Evolutionary conservation across 2,113 vertebrate genomes (phyloP).

Genomic region (Plotosus lineatus): DNA sequence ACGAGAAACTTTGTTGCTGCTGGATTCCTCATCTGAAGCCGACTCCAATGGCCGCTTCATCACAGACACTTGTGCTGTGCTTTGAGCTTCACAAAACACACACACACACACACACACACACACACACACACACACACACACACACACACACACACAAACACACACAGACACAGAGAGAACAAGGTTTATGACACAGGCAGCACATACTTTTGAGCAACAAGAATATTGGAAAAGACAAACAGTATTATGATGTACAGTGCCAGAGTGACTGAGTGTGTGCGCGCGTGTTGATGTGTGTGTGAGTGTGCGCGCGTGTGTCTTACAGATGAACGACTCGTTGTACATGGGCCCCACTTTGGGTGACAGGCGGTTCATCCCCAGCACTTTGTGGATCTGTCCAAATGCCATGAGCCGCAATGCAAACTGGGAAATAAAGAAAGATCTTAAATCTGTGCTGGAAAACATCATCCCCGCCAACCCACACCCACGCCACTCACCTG

Average conservation of each 20-base stretch:
- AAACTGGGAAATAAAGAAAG: conserved; percentile 70
- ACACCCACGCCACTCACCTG: background rate
- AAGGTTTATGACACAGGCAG: background rate
- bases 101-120: background rate
- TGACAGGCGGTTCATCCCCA: conserved; percentile 89
- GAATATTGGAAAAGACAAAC: background rate
- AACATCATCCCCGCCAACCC: no score
- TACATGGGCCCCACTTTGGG: conserved; percentile 74
- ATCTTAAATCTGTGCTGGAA: background rate
- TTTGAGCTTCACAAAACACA: background rate
- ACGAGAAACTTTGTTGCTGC: conserved; percentile 87
- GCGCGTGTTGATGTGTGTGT: background rate
- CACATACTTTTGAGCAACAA: background rate
- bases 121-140: background rate
- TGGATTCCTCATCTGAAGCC: background rate
- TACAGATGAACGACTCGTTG: background rate
- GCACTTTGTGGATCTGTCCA: conserved; percentile 89
- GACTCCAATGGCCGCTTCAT: conserved; percentile 20
- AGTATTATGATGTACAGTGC: background rate
- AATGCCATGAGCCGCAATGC: conserved; percentile 91
- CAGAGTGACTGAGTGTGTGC: background rate
- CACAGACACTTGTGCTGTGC: background rate
- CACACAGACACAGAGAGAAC: no score
- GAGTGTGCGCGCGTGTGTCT: background rate
- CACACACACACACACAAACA: no score